Percentiles rank a stretch among this genome's conserved stretches.
These are phyloP conservation scores for Sitodiplosis mosellana DNA, from an alignment of 1,140 invertebrate genomes.

Conservation along the genomic window DNA sequence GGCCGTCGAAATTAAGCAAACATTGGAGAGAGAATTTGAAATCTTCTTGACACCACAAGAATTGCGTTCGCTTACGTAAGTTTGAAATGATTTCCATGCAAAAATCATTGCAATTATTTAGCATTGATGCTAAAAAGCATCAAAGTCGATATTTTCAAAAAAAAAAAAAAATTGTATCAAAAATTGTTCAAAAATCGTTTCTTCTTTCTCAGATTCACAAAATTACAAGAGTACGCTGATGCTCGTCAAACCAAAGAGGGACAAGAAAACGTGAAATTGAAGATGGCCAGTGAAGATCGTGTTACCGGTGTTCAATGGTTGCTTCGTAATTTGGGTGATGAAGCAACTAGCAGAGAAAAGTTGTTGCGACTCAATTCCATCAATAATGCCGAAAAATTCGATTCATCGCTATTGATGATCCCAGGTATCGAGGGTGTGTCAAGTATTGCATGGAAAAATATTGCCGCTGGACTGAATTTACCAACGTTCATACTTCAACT, in stretches of 20 bases:
- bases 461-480: slow-evolving; percentile 12
- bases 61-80: slow-evolving; percentile 37
- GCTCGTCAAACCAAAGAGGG: slow-evolving; percentile 26
- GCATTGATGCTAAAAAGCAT: too few relatives aligned
- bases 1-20: slow-evolving; percentile 77
- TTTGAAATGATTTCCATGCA: too few relatives aligned
- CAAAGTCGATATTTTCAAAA: too few relatives aligned
- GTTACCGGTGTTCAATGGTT: slow-evolving; percentile 29
- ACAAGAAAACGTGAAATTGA: slow-evolving; percentile 23
- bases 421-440: slow-evolving; percentile 66
- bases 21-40: slow-evolving; percentile 65
- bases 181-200: too few relatives aligned
- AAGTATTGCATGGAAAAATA: slow-evolving; percentile 20
- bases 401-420: slow-evolving; percentile 41
- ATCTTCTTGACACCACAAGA: slow-evolving; percentile 59
- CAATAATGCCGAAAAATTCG: slow-evolving; percentile 19
- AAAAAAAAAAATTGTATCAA: too few relatives aligned
- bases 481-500: slow-evolving; percentile 15
- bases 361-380: slow-evolving; percentile 17
- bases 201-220: slow-evolving; percentile 22
- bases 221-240: slow-evolving; percentile 39
- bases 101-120: too few relatives aligned
- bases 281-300: slow-evolving; percentile 15
- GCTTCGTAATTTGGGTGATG: slow-evolving; percentile 34
- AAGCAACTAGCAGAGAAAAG: slow-evolving; percentile 18